Base-by-base conservation (phyloP, 2,888 invertebrate genomes). In the Galeruca laticollis region DNA sequence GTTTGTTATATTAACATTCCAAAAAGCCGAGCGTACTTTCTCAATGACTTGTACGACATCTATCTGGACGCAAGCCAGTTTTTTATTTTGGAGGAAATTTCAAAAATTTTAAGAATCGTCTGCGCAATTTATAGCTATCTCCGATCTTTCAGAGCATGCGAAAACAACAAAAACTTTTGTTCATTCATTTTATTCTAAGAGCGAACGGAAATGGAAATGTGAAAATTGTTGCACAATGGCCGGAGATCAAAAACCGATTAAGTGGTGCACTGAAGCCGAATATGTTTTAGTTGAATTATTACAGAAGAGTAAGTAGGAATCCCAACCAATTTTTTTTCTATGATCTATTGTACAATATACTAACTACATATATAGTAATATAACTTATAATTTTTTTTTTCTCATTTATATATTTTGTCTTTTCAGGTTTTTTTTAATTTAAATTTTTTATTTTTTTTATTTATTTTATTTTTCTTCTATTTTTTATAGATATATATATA, bases 1-100 rank as follows among this genome's bases (percentile, higher is more conserved):
- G 66, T 51, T 51, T 43, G 61, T 63, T 68, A 37, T 62, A 70
- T 70, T 67, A 67, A 70, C 70, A 70, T 70, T 70, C 70, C 67
- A 31, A 31, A 60, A 66, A 62, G 54, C 47, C 66, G 20, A 56
- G 51, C 47, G 60, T 33, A 43, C 20, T 49, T 61, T 60, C 60
- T 71, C 68, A 71, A 71, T 71, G 71, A 68, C 15, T 51, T 62
- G 64, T 68, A 37, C 59, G 57, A 68, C 68, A 54, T 64, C 37
- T 65, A 18, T 47, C 68, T 71, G 71, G 71, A 71, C 47, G 20
- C 31, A 40, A 68, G 71, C 71, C 71, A 71, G 61, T 68, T 47
- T 37, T 66, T 68, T 71, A 65, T 49, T 51, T 71, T 68, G 61
- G 47, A 31, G 54, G 49, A 68, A 71, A 66, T 70, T 59, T 71